Percentiles rank a stretch among this genome's conserved stretches.
These are phyloP conservation scores for Neosilurus mollespiculum DNA, from an alignment of 2,797 vertebrate genomes.

Conservation along the genomic window DNA sequence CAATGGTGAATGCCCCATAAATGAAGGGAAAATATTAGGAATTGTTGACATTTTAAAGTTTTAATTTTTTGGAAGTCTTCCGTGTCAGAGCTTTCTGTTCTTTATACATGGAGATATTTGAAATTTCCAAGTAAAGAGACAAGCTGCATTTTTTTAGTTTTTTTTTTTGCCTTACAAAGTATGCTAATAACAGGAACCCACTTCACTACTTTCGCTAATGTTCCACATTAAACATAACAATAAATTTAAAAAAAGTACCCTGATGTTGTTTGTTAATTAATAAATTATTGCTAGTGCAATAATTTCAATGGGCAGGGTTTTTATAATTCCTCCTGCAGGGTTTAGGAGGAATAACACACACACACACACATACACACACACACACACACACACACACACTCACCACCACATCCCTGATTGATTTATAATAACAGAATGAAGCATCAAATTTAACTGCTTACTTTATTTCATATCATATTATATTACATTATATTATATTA, in stretches of 20 bases:
- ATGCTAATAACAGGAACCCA: neutral
- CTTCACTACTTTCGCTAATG: neutral
- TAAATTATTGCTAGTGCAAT: neutral
- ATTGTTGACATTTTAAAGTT: neutral
- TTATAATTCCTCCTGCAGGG: no score
- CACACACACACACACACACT: no score
- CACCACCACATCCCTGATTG: neutral
- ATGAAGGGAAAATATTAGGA: neutral
- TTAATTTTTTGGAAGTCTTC: neutral
- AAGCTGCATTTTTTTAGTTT: conserved; percentile 7
- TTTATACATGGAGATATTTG: neutral
- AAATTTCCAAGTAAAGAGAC: neutral
- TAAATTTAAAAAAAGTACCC: neutral
- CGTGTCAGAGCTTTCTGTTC: neutral
- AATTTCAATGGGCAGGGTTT: no score
- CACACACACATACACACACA: no score
- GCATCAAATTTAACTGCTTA: neutral
- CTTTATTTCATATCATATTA: neutral
- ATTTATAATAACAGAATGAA: neutral
- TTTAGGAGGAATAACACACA: neutral
- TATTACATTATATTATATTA: neutral
- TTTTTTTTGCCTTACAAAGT: neutral
- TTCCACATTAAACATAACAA: neutral
- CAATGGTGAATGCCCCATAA: neutral
- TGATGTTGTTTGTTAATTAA: neutral